Conservation (phyloP, 1,140 invertebrate genomes). For the Calycopis cecrops region DNA sequence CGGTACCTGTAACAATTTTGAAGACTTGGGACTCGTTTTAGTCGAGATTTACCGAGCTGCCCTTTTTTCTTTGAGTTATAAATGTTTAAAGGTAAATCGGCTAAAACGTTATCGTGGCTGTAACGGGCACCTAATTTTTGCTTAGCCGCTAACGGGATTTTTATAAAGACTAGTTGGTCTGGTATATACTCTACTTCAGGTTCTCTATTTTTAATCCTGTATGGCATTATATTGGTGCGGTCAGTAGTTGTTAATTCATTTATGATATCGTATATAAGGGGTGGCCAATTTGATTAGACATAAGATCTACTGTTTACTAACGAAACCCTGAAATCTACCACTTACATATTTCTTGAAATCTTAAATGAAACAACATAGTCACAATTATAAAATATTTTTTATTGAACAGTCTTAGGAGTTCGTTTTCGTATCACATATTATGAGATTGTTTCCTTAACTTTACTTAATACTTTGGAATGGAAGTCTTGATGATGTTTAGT, state of each 20-base stretch:
- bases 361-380: too few relatives aligned
- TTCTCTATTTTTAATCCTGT: conserved; percentile 18
- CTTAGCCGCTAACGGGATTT: conserved; percentile 18
- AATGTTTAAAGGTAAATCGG: conserved; percentile 13
- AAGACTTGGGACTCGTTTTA: conserved; percentile 3
- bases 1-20: not conserved
- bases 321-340: too few relatives aligned
- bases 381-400: too few relatives aligned
- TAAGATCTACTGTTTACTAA: too few relatives aligned
- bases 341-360: too few relatives aligned
- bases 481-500: too few relatives aligned
- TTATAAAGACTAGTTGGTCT: conserved; percentile 20
- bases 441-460: too few relatives aligned
- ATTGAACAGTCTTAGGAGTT: too few relatives aligned
- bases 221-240: not conserved
- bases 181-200: conserved; percentile 17
- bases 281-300: too few relatives aligned
- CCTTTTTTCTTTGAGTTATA: conserved; percentile 11
- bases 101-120: conserved; percentile 22
- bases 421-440: too few relatives aligned
- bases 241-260: too few relatives aligned
- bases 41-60: conserved; percentile 12
- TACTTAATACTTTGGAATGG: too few relatives aligned
- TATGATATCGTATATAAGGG: not conserved
- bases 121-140: conserved; percentile 25